Evolutionary conservation across 2,888 invertebrate genomes (phyloP), one percentile per base, ranked within the genome.

Genomic region (Galeopsomyia nigrocyanea): DNA sequence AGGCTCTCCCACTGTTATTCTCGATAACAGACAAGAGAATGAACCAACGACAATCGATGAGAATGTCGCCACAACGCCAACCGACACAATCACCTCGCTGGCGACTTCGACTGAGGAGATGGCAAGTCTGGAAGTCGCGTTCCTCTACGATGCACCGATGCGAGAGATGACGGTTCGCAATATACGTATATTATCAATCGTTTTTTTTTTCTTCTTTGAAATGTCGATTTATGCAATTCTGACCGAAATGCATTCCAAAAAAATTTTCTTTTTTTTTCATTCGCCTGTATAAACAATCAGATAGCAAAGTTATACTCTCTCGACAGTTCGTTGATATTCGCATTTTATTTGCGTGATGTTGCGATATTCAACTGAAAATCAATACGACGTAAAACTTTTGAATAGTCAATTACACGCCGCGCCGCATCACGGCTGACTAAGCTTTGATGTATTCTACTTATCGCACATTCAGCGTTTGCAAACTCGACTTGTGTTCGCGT

Each of bases 61-160:
- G 68, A 79, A 82, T 71, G 76, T 80, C 3, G 13, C 89, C 88
- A 47, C 87, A 86, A 74, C 82, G 83, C 87, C 61, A 86, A 90
- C 85, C 83, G 89, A 84, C 73, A 79, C 77, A 57, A 78, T 80
- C 67, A 78, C 83, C 46, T 78, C 82, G 62, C 76, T 83, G 76
- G 78, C 80, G 47, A 79, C 79, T 75, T 73, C 79, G 64, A 77
- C 79, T 55, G 85, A 87, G 50, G 86, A 86, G 73, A 76, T 84
- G 66, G 86, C 97, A 7, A 92, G 93, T 75, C 89, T 98, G 76
- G 96, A 97, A 87, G 91, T 97, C 74, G 95, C 96, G 9, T 90
- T 97, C 82, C 88, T 95, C 47, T 97, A 97, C 85, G 96, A 97
- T 84, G 94, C 95, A 16, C 95, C 95, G 9, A 94, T 95, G 88